These are phyloP conservation scores for Triplophysa rosa DNA, from an alignment of 2,113 vertebrate species.

Conservation along the genomic window DNA sequence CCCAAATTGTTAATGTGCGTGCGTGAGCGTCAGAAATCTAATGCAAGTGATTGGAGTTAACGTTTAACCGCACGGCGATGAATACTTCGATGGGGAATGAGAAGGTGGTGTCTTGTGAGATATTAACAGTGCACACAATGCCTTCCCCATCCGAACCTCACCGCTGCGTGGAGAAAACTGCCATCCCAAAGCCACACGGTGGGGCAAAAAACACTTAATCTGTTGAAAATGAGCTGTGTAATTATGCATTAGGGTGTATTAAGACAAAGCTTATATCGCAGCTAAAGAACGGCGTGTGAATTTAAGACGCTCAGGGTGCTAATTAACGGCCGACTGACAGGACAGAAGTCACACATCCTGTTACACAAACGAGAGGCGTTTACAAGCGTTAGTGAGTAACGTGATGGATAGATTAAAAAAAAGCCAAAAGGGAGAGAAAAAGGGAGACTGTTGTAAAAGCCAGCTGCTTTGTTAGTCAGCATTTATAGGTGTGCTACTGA, in stretches of 20 bases:
- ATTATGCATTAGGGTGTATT: conserved; percentile 4
- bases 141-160: not conserved
- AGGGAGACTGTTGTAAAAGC: not conserved
- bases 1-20: not conserved
- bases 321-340: conserved; percentile 61
- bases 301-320: conserved; percentile 48
- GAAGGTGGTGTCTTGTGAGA: not conserved
- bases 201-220: conserved; percentile 27
- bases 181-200: not conserved
- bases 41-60: not conserved
- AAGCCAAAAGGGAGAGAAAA: not conserved
- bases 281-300: conserved; percentile 17
- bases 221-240: conserved; percentile 15
- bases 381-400: conserved; percentile 9
- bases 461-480: too few species aligned
- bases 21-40: not conserved
- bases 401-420: conserved; percentile 10
- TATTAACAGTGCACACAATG: not conserved
- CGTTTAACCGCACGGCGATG: not conserved
- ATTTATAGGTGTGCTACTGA: too few species aligned
- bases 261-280: conserved; percentile 9
- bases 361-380: conserved; percentile 23
- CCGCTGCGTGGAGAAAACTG: not conserved
- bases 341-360: conserved; percentile 16
- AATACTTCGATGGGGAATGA: not conserved